A percentile compares a stretch with the other conserved stretches of the same genome.
Conservation (phyloP, 2,113 vertebrate species). For the Benitochromis conjunctus region DNA sequence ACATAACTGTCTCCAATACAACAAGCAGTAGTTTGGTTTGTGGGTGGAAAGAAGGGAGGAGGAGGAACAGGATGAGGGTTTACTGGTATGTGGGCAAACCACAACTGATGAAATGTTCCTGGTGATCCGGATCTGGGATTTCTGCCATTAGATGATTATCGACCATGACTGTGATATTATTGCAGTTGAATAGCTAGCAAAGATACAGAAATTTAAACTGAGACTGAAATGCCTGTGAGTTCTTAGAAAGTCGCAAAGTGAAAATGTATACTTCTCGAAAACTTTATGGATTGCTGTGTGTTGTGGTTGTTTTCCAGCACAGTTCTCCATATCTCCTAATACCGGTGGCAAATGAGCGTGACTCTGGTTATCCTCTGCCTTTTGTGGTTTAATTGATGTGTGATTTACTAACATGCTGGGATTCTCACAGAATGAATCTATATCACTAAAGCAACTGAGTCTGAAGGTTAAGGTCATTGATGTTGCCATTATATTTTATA, state of each 20-base stretch:
- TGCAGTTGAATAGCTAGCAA: background rate
- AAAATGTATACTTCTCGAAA: background rate
- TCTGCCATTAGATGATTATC: background rate
- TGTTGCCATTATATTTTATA: background rate
- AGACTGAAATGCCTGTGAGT: background rate
- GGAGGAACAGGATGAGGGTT: background rate
- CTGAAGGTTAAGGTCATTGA: background rate
- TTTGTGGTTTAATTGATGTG: background rate
- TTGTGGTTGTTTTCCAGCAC: background rate
- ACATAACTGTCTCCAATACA: background rate
- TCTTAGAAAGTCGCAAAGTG: background rate
- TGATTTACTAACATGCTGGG: background rate
- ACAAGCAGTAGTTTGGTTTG: background rate
- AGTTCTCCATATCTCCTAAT: background rate
- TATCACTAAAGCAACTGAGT: background rate
- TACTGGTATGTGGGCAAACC: background rate
- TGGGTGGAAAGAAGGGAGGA: background rate
- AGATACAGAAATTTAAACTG: background rate
- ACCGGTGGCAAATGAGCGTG: background rate
- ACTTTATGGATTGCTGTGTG: background rate
- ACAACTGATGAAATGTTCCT: conserved; percentile 14
- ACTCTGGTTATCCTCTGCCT: background rate
- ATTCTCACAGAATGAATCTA: background rate
- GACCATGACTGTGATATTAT: background rate
- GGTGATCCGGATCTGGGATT: conserved; percentile 1